phyloP scores from a whole-genome alignment of 2,888 invertebrate species.

The Harmothoe impar region DNA sequence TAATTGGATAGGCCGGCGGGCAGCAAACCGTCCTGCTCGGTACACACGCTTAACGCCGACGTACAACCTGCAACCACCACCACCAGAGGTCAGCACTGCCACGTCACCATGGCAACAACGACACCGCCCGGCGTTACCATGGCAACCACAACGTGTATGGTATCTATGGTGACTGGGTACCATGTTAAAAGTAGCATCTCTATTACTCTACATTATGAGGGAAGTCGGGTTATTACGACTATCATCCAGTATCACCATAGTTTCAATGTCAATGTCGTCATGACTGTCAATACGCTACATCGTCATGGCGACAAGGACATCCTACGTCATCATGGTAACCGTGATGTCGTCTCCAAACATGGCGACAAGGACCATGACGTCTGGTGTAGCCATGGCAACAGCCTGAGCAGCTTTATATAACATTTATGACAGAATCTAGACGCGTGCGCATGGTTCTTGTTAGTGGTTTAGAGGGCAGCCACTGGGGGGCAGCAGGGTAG shows the following conservation, averaged over 20 bases:
- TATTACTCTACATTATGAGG: no score
- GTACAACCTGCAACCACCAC: conserved; percentile 61
- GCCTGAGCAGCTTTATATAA: neutral
- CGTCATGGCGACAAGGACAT: neutral
- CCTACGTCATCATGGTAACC: neutral
- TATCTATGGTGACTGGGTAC: no score
- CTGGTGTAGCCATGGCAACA: conserved; percentile 10
- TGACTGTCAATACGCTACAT: neutral
- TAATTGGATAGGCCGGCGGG: conserved; percentile 57
- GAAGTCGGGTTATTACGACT: no score
- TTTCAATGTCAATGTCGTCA: no score
- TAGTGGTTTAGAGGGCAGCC: neutral
- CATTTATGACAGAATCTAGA: neutral
- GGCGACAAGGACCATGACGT: neutral
- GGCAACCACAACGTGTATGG: neutral
- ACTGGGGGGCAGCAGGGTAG: no score
- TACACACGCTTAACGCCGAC: conserved; percentile 25
- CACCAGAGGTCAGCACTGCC: conserved; percentile 33
- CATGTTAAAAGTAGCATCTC: no score
- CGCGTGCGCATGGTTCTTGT: neutral
- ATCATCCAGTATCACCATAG: no score
- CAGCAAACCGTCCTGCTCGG: conserved; percentile 1
- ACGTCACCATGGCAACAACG: conserved; percentile 2
- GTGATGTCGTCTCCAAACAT: no score
- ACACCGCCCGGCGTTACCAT: neutral